phyloP scores from a whole-genome alignment of 2,797 vertebrate species.

The Leptatherina wallacei region DNA sequence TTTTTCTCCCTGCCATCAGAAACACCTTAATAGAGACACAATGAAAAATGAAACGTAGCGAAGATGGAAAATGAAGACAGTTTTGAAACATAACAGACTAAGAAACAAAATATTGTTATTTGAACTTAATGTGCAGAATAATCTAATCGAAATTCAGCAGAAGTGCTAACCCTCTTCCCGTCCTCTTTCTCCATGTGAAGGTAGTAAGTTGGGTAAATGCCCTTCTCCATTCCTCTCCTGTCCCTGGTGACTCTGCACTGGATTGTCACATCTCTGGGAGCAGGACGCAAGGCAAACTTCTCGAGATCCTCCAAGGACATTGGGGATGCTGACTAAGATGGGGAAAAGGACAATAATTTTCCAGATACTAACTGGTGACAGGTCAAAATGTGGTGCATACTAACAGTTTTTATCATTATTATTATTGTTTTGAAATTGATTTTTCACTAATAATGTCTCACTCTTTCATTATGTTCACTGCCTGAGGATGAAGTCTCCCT shows the following conservation, averaged over 20 bases:
- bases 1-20: slow-evolving; percentile 90
- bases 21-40: slow-evolving; percentile 81
- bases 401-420: too few species aligned
- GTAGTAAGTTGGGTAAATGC: slow-evolving; percentile 91
- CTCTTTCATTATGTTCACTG: slow-evolving; percentile 72
- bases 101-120: neutral
- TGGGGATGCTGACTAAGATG: slow-evolving; percentile 63
- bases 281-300: slow-evolving; percentile 84
- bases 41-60: neutral
- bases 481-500: slow-evolving; percentile 73
- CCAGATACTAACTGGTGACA: neutral
- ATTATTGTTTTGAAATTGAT: neutral
- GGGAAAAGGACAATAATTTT: neutral
- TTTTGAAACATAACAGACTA: neutral
- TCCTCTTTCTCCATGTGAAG: slow-evolving; percentile 89
- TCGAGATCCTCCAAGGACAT: slow-evolving; percentile 83
- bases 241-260: slow-evolving; percentile 89
- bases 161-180: slow-evolving; percentile 81
- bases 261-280: slow-evolving; percentile 78
- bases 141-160: neutral
- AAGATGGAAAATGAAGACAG: neutral
- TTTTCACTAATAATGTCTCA: slow-evolving; percentile 37
- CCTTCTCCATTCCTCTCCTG: slow-evolving; percentile 88
- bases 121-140: neutral
- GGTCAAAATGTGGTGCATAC: neutral